Percentiles rank a stretch among this genome's conserved stretches.
Conservation (phyloP, 1,140 invertebrate genomes). For the Papilio machaon region DNA sequence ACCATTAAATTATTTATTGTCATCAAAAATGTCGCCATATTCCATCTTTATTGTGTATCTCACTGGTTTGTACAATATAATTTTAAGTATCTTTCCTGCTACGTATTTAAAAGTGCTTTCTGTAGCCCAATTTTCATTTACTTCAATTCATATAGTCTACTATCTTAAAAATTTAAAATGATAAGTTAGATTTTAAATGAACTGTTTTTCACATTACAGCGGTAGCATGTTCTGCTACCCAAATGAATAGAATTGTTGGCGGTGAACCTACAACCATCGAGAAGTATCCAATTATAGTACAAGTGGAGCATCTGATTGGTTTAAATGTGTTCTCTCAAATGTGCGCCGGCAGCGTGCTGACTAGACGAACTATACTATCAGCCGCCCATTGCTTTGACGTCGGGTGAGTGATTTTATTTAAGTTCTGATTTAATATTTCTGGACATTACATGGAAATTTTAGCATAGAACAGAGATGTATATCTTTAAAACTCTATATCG, state of each 20-base stretch:
- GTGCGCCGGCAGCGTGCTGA: slow-evolving; percentile 55
- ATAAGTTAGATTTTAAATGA: background rate
- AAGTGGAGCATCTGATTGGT: slow-evolving; percentile 62
- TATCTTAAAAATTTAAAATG: no score
- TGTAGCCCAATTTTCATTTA: no score
- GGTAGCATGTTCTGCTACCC: slow-evolving; percentile 34
- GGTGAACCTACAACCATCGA: slow-evolving; percentile 49
- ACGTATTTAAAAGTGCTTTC: background rate
- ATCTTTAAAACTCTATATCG: no score
- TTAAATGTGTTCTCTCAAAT: slow-evolving; percentile 45
- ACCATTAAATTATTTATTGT: background rate
- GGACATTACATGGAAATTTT: background rate
- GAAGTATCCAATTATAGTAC: slow-evolving; percentile 52
- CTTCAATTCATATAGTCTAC: no score
- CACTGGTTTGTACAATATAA: background rate
- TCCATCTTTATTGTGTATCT: background rate
- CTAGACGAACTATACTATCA: slow-evolving; percentile 42
- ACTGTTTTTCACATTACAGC: background rate
- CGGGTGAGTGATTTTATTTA: slow-evolving; percentile 42
- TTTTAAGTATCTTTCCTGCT: background rate
- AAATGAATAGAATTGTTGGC: slow-evolving; percentile 52
- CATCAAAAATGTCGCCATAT: background rate
- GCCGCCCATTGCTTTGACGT: slow-evolving; percentile 58
- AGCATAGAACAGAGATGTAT: background rate
- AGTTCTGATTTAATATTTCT: background rate